A percentile compares a stretch with the other conserved stretches of the same genome.
phyloP scores from a whole-genome alignment of 2,888 invertebrate species.

The Drosophila nr. perissopoda region DNA sequence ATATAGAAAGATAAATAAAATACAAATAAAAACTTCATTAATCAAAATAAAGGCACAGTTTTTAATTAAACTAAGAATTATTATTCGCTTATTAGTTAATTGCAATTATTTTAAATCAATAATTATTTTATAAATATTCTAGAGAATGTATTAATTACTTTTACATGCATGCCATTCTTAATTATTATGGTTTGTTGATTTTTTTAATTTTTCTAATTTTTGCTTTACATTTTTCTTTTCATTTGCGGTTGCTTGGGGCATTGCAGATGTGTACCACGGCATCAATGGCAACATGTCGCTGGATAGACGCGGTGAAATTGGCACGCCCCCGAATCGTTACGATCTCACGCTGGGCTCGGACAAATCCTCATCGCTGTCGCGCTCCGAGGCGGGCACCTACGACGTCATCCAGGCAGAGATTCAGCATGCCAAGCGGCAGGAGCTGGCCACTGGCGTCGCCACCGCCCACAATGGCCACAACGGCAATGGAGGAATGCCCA shows the following conservation, averaged over 20 bases:
- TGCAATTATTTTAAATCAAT: constrained; percentile 9
- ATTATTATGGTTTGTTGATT: background rate
- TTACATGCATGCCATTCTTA: background rate
- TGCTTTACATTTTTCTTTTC: background rate
- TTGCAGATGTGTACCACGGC: constrained; percentile 83
- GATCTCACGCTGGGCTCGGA: constrained; percentile 84
- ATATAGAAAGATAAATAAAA: constrained; percentile 75
- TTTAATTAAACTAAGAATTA: background rate
- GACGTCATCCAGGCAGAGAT: constrained; percentile 84
- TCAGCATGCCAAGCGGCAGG: constrained; percentile 82
- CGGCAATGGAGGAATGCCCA: constrained; percentile 40
- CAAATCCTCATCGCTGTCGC: constrained; percentile 84
- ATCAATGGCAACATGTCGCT: constrained; percentile 85
- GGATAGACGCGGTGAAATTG: constrained; percentile 83
- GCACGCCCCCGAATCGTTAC: constrained; percentile 80
- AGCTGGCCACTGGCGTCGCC: constrained; percentile 75
- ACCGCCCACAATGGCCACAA: constrained; percentile 75
- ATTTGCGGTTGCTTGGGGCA: constrained; percentile 11
- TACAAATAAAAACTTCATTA: constrained; percentile 78
- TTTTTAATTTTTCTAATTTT: constrained; percentile 4
- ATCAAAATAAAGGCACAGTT: constrained; percentile 50
- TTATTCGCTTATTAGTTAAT: constrained; percentile 1
- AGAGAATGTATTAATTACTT: background rate
- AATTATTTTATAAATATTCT: constrained; percentile 5
- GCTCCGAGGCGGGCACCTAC: constrained; percentile 85